Base-by-base conservation (phyloP, 2,888 invertebrate genomes). In the Drosophila kuntzei region DNA sequence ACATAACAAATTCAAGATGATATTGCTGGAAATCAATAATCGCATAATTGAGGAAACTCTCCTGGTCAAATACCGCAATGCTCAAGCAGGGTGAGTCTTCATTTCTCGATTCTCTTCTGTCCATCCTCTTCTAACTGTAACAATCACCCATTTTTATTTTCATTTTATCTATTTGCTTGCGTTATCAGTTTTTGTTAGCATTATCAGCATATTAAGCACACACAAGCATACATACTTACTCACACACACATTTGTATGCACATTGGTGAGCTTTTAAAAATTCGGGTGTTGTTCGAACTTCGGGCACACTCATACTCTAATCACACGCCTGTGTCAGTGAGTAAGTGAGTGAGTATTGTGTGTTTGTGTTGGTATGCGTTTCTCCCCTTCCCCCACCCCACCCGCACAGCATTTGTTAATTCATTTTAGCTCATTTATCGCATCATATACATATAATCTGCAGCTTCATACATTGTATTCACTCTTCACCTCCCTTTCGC, bases 21-120 rank as follows among this genome's bases (percentile, higher is more conserved):
- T 98, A 95, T 95, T 98, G 93, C 95, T 99, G 93, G 99, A 99
- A 95, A 98, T 98, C 94, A 98, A 99, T 94, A 99, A 99, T 94
- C 96, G 98, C 93, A 98, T 99, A 94, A 96, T 99, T 90, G 98
- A 98, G 94, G 99, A 99, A 93, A 98, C 98, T 71, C 94, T 99
- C 92, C 95, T 96, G 91, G 95, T 97, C 90, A 99, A 99, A 95
- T 98, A 98, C 93, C 97, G 96, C 94, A 98, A 98, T 95, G 97
- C 97, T 91, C 94, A 97, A 93, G 96, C 97, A 91, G 98, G 98
- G 99, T 99, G 76, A 92, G 92, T 92, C 20, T 47, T 64, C 63
- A n/a, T 62, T 62, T 54, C 58, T 61, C 14, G 16, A 58, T n/a
- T 20, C 22, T 67, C 39, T 32, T 67, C 39, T 32, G 25, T 55